Evolutionary conservation across 2,888 invertebrate species (phyloP).

Genomic region (Halictus ligatus): DNA sequence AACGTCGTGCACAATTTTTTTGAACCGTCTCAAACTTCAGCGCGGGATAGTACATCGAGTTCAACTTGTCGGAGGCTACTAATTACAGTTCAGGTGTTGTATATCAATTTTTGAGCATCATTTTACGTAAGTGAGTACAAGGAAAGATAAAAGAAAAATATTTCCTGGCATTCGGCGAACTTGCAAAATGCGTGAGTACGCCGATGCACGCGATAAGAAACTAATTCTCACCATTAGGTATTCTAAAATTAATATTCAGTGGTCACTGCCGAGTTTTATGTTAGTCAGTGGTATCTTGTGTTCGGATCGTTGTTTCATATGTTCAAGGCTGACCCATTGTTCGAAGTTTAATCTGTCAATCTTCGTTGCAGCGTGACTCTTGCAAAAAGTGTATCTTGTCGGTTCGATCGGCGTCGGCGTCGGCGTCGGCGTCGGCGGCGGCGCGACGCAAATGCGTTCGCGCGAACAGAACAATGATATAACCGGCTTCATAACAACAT

Average conservation of each 20-base stretch:
- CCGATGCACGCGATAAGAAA: background rate
- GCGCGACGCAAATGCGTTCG: slow-evolving; percentile 42
- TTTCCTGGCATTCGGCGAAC: background rate
- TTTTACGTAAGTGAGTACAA: background rate
- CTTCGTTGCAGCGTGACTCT: background rate
- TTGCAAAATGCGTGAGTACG: background rate
- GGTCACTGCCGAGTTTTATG: background rate
- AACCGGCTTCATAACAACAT: slow-evolving; percentile 41
- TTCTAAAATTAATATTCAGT: background rate
- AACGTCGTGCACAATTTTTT: no score
- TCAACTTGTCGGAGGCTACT: no score
- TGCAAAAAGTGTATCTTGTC: background rate
- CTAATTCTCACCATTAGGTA: background rate
- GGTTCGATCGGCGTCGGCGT: background rate
- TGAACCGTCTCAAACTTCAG: no score
- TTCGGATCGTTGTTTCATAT: background rate
- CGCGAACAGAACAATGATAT: slow-evolving; percentile 33
- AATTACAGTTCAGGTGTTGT: background rate
- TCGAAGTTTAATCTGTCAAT: slow-evolving; percentile 8
- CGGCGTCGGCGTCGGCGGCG: background rate
- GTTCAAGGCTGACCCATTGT: background rate
- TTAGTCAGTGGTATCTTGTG: background rate
- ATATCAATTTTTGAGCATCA: background rate
- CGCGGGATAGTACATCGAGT: no score
- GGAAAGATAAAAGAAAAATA: background rate